phyloP scores from a whole-genome alignment of 1,140 invertebrate genomes.

The Papilio machaon region DNA sequence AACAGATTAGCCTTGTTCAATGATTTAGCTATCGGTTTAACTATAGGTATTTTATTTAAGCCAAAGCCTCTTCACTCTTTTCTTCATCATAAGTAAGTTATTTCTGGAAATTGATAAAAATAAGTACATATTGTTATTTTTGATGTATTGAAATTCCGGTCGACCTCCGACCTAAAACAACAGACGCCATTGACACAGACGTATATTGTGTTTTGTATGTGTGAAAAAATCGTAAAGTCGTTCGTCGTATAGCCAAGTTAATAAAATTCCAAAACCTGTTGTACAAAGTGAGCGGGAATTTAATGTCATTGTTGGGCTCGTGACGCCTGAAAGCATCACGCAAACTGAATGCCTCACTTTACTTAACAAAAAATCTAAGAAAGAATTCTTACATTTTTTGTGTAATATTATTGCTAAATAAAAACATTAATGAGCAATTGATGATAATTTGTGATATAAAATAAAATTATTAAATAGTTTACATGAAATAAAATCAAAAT shows the following conservation, averaged over 20 bases:
- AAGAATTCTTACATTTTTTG: no score
- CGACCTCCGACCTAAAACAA: background rate
- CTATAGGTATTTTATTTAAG: background rate
- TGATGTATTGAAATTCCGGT: background rate
- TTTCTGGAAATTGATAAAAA: background rate
- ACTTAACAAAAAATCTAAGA: no score
- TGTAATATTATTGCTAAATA: no score
- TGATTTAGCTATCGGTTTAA: background rate
- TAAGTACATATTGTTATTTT: background rate
- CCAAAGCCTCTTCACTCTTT: background rate
- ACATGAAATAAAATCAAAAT: no score
- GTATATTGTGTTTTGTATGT: background rate
- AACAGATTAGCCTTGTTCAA: no score
- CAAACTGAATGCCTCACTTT: background rate
- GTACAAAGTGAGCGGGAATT: constrained; percentile 17
- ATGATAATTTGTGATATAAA: no score
- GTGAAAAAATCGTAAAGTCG: constrained; percentile 17
- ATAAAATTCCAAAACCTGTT: constrained; percentile 7
- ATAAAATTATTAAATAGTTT: no score
- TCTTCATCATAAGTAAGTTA: background rate
- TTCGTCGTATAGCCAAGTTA: constrained; percentile 4
- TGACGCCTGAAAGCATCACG: background rate
- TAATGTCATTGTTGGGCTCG: background rate
- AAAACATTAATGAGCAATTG: no score
- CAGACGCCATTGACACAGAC: background rate